These are phyloP conservation scores for Tetheella fluctuosa DNA, from an alignment of 2,888 invertebrate species.

Conservation along the genomic window DNA sequence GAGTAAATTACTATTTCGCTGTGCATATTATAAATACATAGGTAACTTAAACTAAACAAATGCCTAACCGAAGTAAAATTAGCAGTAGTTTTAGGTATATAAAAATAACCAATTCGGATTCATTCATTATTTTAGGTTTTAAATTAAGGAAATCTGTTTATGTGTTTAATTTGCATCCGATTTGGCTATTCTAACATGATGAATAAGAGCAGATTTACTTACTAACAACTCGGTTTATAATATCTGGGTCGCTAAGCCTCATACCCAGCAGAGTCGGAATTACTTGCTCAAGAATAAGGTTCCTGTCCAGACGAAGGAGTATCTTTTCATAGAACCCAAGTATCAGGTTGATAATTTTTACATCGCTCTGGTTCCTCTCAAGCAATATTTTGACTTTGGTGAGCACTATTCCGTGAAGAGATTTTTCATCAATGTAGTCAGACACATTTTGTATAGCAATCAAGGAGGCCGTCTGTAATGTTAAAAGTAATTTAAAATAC, in stretches of 20 bases:
- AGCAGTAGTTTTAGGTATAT: background rate
- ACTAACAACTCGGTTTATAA: constrained; percentile 96
- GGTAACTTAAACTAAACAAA: constrained; percentile 16
- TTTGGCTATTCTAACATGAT: background rate
- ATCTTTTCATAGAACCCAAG: constrained; percentile 92
- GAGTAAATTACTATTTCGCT: constrained; percentile 14
- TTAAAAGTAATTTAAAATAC: background rate
- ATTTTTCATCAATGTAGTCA: constrained; percentile 92
- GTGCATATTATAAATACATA: constrained; percentile 13
- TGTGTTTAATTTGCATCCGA: background rate
- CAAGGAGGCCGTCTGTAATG: constrained; percentile 92
- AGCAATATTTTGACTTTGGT: constrained; percentile 92
- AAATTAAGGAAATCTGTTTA: background rate
- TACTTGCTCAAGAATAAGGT: constrained; percentile 95
- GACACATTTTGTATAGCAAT: constrained; percentile 94
- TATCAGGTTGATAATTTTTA: constrained; percentile 91
- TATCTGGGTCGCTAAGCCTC: constrained; percentile 93
- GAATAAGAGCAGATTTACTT: constrained; percentile 80
- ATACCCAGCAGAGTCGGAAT: constrained; percentile 94
- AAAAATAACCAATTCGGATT: background rate
- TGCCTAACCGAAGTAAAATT: background rate
- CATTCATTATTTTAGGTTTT: background rate
- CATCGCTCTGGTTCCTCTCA: constrained; percentile 91
- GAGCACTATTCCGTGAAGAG: constrained; percentile 91
- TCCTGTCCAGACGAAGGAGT: constrained; percentile 92